phyloP scores from a whole-genome alignment of 2,113 vertebrate genomes.

The Orthonyx spaldingii region DNA sequence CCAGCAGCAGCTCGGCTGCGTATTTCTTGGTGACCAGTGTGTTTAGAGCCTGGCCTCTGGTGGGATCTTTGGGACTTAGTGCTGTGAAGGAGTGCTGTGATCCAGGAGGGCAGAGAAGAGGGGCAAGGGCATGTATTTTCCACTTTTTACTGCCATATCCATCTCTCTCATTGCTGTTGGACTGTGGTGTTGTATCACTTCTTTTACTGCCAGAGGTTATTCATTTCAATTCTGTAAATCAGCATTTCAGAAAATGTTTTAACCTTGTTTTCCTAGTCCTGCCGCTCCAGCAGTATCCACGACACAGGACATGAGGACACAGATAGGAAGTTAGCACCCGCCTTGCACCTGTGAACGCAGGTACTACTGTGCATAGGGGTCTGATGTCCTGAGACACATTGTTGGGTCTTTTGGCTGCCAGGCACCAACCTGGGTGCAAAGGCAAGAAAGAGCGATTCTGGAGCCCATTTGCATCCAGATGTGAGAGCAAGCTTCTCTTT shows the following conservation, averaged over 20 bases:
- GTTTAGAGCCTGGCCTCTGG: neutral
- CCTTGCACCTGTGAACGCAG: neutral
- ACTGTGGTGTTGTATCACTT: neutral
- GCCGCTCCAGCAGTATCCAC: rapidly evolving
- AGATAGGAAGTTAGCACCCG: neutral
- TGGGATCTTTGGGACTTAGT: neutral
- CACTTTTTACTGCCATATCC: neutral
- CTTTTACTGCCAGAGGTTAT: neutral
- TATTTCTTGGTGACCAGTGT: neutral
- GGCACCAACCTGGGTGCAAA: neutral
- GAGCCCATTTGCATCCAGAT: neutral
- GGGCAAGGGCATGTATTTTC: neutral
- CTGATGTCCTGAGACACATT: neutral
- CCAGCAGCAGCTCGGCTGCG: neutral
- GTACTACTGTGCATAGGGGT: neutral
- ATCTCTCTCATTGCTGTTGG: neutral
- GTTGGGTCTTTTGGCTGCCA: neutral
- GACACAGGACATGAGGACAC: neutral
- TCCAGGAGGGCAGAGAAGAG: neutral
- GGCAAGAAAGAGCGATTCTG: neutral
- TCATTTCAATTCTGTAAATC: neutral
- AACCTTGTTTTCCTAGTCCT: neutral
- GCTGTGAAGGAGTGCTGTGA: neutral
- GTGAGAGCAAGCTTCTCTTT: neutral
- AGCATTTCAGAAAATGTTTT: neutral